These are phyloP conservation scores for Rotaria socialis DNA, from an alignment of 2,888 invertebrate species.

Conservation along the genomic window DNA sequence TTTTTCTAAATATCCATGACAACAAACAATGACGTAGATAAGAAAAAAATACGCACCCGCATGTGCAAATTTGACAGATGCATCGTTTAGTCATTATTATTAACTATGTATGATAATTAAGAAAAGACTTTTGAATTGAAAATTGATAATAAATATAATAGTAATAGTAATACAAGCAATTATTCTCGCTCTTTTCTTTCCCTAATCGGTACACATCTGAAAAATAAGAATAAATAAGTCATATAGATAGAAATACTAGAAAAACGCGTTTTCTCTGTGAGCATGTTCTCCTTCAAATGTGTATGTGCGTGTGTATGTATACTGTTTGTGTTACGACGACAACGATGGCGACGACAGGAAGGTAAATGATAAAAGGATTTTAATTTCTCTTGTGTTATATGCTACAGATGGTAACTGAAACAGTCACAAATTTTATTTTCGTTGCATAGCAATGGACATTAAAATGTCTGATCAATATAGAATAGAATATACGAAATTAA, in stretches of 20 bases:
- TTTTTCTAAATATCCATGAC: not conserved
- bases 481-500: not conserved
- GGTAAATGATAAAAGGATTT: conserved; percentile 13
- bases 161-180: not conserved
- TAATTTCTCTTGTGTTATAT: conserved; percentile 10
- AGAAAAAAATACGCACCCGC: conserved; percentile 38
- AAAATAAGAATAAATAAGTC: not conserved
- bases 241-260: not conserved
- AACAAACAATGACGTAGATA: not conserved
- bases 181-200: not conserved
- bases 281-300: not conserved
- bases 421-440: not conserved
- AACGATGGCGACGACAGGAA: not conserved
- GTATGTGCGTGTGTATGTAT: not conserved
- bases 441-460: conserved; percentile 15
- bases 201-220: not conserved
- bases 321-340: conserved; percentile 17
- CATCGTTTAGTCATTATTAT: conserved; percentile 43
- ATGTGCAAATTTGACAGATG: conserved; percentile 47
- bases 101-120: not conserved
- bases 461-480: not conserved
- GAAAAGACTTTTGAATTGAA: not conserved
- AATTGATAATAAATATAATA: not conserved
- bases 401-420: conserved; percentile 2
- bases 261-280: not conserved